Evolutionary conservation across 2,888 invertebrate genomes (phyloP), one percentile per base, ranked within the genome.

Genomic region (Tetranychus piercei): DNA sequence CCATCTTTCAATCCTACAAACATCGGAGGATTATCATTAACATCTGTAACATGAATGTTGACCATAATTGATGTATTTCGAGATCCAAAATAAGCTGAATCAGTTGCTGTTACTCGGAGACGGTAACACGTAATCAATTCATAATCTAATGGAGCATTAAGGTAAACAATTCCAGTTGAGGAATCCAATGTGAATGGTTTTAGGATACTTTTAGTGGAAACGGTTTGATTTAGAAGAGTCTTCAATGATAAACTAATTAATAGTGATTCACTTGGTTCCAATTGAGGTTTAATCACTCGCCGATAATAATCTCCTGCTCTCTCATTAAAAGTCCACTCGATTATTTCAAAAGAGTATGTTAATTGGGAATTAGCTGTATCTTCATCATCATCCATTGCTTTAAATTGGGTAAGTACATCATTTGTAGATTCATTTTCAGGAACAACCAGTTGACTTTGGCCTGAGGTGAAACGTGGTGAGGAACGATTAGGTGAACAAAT

Each of bases 351-450:
- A 18, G 34, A 11, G 67, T 74, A 77, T n/a, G 43, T 11, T 22
- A 77, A 34, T 20, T 69, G 77, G 20, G 77, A 79, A 3, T 76
- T 74, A 6, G 64, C 43, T 18, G 65, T 74, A 75, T 76, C 78
- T 86, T 85, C n/a, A 81, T 95, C 94, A 76, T 86, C 86, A 81
- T 95, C 95, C 0, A 88, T 87, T 6, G 94, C 94, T 77, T 86
- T 88, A 0, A 95, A 88, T 0, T 89, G 90, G 6, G 92, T 82
- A 78, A 95, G 91, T 0, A 90, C 88, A 1, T 91, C 89, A 3
- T 92, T 91, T 0, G 91, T 84, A 0, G 90, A 89, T 81, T 91
- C 91, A 82, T 92, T 92, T 85, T 95, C 94, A 0, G 91, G 90
- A 0, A 95, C 90, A 77, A 91, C 89, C 0, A 91, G 92, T 84